Conservation (phyloP, 2,113 vertebrate species). For the Patagioenas fasciata region DNA sequence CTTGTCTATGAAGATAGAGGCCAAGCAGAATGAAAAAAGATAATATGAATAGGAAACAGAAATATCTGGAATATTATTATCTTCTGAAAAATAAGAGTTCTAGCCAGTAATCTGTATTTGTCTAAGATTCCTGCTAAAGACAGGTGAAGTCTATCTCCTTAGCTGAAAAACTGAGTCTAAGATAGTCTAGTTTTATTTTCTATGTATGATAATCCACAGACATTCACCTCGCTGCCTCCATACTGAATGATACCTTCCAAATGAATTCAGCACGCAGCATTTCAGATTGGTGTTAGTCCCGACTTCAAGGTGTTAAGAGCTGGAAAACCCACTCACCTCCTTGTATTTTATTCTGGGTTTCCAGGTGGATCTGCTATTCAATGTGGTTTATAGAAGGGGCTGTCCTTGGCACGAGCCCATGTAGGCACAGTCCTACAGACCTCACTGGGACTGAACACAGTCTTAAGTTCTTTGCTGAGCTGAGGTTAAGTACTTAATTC, state of each 20-base stretch:
- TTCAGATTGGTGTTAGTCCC: background rate
- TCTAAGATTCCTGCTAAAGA: background rate
- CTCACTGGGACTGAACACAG: background rate
- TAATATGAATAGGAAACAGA: background rate
- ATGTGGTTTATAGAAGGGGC: accelerated
- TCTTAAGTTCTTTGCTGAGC: background rate
- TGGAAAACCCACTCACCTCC: background rate
- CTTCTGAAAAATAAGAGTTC: background rate
- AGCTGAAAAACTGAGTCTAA: background rate
- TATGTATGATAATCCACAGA: background rate
- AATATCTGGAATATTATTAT: background rate
- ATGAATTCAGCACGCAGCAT: background rate
- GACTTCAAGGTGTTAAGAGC: background rate
- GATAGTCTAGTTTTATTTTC: background rate
- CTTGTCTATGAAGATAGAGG: background rate
- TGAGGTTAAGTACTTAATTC: background rate
- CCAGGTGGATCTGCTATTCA: background rate
- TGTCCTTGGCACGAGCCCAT: background rate
- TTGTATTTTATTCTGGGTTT: background rate
- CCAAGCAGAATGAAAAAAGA: background rate
- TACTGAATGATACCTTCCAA: background rate
- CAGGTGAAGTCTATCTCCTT: background rate
- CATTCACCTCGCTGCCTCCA: background rate
- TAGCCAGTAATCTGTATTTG: background rate
- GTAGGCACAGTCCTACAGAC: background rate